phyloP scores from a whole-genome alignment of 2,113 vertebrate genomes.

The Dasyprocta punctata region DNA sequence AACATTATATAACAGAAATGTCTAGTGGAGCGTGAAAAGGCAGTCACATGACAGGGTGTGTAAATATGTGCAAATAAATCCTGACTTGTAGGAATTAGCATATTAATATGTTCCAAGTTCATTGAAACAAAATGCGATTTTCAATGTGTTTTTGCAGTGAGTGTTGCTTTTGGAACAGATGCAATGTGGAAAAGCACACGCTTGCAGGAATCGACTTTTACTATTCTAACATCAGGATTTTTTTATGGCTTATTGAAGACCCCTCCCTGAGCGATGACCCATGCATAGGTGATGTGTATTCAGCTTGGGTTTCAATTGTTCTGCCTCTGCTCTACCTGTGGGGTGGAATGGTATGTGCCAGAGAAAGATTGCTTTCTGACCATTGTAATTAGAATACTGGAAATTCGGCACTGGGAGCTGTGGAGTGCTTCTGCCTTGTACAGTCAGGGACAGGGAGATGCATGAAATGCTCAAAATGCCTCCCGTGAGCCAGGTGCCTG shows the following conservation, averaged over 20 bases:
- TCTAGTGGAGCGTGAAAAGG: background rate
- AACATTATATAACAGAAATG: background rate
- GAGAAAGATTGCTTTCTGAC: background rate
- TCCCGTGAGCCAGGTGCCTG: no score
- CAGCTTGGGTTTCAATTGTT: background rate
- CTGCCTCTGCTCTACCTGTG: background rate
- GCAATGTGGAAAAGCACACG: background rate
- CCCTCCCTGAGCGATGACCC: background rate
- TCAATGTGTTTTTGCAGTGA: background rate
- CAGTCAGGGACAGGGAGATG: background rate
- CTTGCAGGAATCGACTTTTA: background rate
- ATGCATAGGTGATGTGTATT: background rate
- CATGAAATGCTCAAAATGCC: rapidly evolving
- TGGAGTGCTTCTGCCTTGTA: background rate
- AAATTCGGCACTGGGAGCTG: background rate
- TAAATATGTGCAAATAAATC: background rate
- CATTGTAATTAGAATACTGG: rapidly evolving
- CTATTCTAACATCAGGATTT: background rate
- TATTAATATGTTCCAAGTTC: background rate
- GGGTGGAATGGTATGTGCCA: no score
- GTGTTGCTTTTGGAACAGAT: background rate
- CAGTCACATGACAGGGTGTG: background rate
- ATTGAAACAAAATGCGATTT: conserved; percentile 37
- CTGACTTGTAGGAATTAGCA: background rate
- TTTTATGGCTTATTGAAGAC: background rate